These are phyloP conservation scores for Agapornis roseicollis DNA, from an alignment of 2,113 vertebrate species.

Conservation along the genomic window DNA sequence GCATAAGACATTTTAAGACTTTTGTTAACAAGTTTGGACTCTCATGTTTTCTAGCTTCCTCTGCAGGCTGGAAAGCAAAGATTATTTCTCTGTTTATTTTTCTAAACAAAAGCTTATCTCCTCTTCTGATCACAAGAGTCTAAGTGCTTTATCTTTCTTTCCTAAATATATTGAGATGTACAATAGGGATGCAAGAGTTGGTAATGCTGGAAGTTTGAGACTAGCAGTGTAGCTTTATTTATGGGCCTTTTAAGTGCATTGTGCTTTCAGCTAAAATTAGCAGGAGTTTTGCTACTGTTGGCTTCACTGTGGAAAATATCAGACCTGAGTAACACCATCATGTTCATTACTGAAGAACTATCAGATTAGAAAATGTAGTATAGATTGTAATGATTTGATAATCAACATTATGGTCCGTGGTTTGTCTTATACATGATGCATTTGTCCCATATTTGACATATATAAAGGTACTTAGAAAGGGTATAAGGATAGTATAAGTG, in stretches of 20 bases:
- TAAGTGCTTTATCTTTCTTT: not conserved
- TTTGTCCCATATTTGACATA: not conserved
- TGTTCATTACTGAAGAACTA: not conserved
- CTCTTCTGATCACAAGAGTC: not conserved
- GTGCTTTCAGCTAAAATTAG: not conserved
- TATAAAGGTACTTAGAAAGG: not conserved
- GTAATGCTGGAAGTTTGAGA: not conserved
- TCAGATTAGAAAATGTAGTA: not conserved
- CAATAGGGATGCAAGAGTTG: not conserved
- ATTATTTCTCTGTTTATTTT: not conserved
- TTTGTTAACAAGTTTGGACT: not conserved
- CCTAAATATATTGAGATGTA: not conserved
- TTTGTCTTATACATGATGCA: not conserved
- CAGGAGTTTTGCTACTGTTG: not conserved
- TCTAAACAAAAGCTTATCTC: not conserved
- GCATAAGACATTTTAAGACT: not conserved
- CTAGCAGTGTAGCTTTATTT: not conserved
- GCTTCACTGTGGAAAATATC: not conserved
- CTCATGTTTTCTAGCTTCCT: not conserved
- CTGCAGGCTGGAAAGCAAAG: not conserved
- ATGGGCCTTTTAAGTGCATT: rapidly evolving
- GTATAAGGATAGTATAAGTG: not conserved
- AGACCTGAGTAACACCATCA: not conserved
- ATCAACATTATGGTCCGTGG: not conserved
- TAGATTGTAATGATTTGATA: not conserved